Evolutionary conservation across 2,113 vertebrate species (phyloP).

Genomic region (Hyperoodon ampullatus): DNA sequence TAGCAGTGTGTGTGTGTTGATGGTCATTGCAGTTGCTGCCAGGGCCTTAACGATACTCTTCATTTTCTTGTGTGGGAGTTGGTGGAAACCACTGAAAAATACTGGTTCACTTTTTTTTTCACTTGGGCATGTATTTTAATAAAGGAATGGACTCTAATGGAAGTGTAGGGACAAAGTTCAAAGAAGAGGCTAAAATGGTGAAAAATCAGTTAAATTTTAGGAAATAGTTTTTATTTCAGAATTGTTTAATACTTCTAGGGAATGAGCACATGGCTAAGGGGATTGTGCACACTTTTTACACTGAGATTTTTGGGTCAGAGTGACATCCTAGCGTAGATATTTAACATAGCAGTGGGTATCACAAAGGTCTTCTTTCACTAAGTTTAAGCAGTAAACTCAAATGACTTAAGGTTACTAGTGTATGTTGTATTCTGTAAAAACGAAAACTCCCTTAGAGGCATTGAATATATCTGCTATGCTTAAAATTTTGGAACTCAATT

Average conservation of each 20-base stretch:
- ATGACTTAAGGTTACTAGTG: background rate
- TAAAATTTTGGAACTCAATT: background rate
- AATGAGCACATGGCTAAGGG: background rate
- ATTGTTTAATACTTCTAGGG: background rate
- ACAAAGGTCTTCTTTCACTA: background rate
- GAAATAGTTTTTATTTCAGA: slow-evolving; percentile 32
- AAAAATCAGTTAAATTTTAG: background rate
- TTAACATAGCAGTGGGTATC: background rate
- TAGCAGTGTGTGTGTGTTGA: background rate
- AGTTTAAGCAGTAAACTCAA: background rate
- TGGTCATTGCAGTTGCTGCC: background rate
- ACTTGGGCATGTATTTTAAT: background rate
- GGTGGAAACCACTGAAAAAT: background rate
- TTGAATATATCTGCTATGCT: background rate
- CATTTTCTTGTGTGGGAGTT: background rate
- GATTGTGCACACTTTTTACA: background rate
- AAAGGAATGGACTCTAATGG: background rate
- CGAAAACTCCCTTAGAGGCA: background rate
- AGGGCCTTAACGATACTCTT: background rate
- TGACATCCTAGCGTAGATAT: background rate
- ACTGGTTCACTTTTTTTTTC: background rate
- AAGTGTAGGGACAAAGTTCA: background rate
- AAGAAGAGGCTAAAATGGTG: background rate
- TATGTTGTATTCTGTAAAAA: background rate
- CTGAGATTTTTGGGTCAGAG: background rate